Evolutionary conservation across 64 coral and sea anemone genomes (phyloP).

Genomic region (Catalaphyllia jardinei): DNA sequence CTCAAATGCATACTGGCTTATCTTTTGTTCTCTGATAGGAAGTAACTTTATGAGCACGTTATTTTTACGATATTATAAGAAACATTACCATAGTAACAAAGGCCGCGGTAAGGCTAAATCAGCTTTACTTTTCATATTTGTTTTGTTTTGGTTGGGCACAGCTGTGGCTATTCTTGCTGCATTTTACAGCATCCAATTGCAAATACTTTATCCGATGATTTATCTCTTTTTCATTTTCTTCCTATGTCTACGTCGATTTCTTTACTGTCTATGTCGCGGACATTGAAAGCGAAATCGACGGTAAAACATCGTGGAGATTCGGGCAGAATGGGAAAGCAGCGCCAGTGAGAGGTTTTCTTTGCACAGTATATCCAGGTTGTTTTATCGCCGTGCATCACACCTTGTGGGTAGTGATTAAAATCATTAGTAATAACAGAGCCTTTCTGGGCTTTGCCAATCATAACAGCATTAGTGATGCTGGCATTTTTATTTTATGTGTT

Average conservation of each 20-base stretch:
- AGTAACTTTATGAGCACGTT: background rate
- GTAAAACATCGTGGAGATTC: background rate
- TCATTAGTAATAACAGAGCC: constrained; percentile 67
- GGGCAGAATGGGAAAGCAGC: too few species aligned
- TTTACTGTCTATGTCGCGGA: background rate
- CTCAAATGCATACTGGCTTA: constrained; percentile 17
- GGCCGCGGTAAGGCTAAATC: background rate
- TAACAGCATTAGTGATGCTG: constrained; percentile 10
- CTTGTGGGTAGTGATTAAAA: constrained; percentile 64
- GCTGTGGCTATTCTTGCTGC: background rate
- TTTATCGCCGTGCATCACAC: constrained; percentile 41
- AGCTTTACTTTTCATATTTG: background rate
- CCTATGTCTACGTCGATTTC: background rate
- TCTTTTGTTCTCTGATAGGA: background rate
- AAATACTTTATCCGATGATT: background rate
- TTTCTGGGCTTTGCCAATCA: constrained; percentile 68
- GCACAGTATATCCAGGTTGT: background rate
- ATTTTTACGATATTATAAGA: background rate
- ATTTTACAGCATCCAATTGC: background rate
- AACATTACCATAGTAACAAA: background rate
- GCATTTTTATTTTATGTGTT: constrained; percentile 29
- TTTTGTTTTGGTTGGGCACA: constrained; percentile 20
- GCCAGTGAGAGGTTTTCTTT: background rate
- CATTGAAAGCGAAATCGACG: background rate
- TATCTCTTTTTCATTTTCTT: background rate